Evolutionary conservation across 1,140 invertebrate species (phyloP).

Genomic region (Heliconius himera): DNA sequence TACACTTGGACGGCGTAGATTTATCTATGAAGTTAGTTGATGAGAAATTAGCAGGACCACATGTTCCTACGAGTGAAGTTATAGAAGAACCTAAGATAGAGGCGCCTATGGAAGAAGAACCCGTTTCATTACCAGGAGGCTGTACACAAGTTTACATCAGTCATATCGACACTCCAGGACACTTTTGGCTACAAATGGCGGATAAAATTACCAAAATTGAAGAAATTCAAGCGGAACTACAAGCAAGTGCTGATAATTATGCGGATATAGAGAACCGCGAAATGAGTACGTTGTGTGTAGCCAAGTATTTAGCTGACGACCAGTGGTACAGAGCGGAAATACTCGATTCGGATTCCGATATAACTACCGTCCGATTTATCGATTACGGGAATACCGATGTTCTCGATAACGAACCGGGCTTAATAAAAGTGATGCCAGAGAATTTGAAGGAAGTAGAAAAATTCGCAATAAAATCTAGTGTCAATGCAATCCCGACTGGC

Average conservation of each 20-base stretch:
- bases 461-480: slow-evolving; percentile 84
- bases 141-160: slow-evolving; percentile 82
- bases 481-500: slow-evolving; percentile 84
- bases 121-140: slow-evolving; percentile 61
- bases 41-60: slow-evolving; percentile 67
- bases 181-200: slow-evolving; percentile 85
- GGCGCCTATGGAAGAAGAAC: slow-evolving; percentile 49
- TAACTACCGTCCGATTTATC: slow-evolving; percentile 89
- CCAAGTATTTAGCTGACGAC: slow-evolving; percentile 87
- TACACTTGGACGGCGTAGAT: slow-evolving; percentile 69
- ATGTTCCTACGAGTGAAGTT: slow-evolving; percentile 48
- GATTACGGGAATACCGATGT: slow-evolving; percentile 92
- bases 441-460: slow-evolving; percentile 79
- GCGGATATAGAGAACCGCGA: slow-evolving; percentile 81
- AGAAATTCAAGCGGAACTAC: slow-evolving; percentile 83
- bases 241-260: slow-evolving; percentile 79
- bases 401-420: slow-evolving; percentile 81
- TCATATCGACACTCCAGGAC: slow-evolving; percentile 85
- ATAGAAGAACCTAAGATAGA: slow-evolving; percentile 47
- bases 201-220: slow-evolving; percentile 79
- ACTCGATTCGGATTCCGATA: slow-evolving; percentile 86
- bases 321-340: slow-evolving; percentile 91
- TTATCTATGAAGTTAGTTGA: slow-evolving; percentile 68
- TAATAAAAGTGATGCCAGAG: slow-evolving; percentile 84
- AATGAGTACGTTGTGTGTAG: slow-evolving; percentile 86